Percentiles rank a stretch among this genome's conserved stretches.
phyloP scores from a whole-genome alignment of 2,113 vertebrate species.

The Melanotaenia duboulayi region DNA sequence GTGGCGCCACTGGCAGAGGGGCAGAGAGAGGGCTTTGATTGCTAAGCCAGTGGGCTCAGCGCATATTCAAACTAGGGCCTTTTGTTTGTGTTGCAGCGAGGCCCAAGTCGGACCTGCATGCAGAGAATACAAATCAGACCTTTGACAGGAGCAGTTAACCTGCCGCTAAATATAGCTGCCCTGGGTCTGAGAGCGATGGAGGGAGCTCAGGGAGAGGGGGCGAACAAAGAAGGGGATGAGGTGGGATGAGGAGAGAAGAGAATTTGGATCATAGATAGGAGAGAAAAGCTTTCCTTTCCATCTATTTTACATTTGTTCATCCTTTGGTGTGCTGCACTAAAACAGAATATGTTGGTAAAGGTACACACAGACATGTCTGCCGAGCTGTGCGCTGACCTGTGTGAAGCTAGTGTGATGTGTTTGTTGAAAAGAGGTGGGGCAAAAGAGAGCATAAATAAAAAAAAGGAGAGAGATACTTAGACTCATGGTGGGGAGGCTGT shows the following conservation, averaged over 20 bases:
- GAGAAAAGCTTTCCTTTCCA: slow-evolving; percentile 15
- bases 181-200: slow-evolving; percentile 70
- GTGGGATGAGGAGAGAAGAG: slow-evolving; percentile 38
- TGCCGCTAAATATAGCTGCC: slow-evolving; percentile 83
- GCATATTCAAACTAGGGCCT: slow-evolving; percentile 81
- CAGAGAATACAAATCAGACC: slow-evolving; percentile 85
- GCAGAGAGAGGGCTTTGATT: slow-evolving; percentile 81
- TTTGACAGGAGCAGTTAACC: slow-evolving; percentile 85
- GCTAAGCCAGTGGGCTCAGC: slow-evolving; percentile 77
- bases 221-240: slow-evolving; percentile 53
- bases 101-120: slow-evolving; percentile 79
- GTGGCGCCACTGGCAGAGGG: slow-evolving; percentile 76
- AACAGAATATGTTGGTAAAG: slow-evolving; percentile 7
- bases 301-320: neutral
- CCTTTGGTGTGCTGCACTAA: slow-evolving; percentile 25
- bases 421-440: slow-evolving; percentile 28
- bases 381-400: slow-evolving; percentile 51
- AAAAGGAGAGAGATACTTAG: slow-evolving; percentile 41
- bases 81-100: slow-evolving; percentile 81
- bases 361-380: slow-evolving; percentile 31
- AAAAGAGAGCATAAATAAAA: slow-evolving; percentile 64
- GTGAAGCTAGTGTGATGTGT: slow-evolving; percentile 46
- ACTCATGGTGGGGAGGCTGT: slow-evolving; percentile 60
- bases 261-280: slow-evolving; percentile 30
- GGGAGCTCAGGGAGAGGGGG: slow-evolving; percentile 43